phyloP scores from a whole-genome alignment of 2,113 vertebrate genomes.

The Semnopithecus entellus region DNA sequence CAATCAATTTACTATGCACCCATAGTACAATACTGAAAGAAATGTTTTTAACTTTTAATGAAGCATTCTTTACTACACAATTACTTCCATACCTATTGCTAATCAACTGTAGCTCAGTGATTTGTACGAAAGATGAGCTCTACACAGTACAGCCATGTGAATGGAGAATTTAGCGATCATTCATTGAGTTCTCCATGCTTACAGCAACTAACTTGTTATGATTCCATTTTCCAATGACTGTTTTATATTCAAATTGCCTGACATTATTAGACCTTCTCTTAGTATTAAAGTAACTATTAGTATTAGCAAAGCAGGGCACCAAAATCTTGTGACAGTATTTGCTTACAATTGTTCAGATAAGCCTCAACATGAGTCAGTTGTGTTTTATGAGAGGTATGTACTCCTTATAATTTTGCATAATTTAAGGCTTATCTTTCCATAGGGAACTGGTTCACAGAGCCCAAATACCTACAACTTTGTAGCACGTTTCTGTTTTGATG shows the following conservation, averaged over 20 bases:
- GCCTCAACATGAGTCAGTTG: not conserved
- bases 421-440: not conserved
- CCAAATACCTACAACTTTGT: not conserved
- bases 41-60: not conserved
- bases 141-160: not conserved
- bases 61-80: not conserved
- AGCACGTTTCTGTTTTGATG: not conserved
- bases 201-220: not conserved
- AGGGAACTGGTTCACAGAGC: not conserved
- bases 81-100: not conserved
- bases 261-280: not conserved
- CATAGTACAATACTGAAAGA: not conserved
- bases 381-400: not conserved
- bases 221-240: not conserved
- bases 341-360: not conserved
- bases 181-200: not conserved
- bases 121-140: not conserved
- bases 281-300: not conserved
- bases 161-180: not conserved
- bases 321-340: not conserved
- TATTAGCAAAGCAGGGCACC: not conserved
- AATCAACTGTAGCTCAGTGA: not conserved
- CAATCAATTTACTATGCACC: not conserved
- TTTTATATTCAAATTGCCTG: not conserved
- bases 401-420: not conserved